Conservation (phyloP, 1,140 invertebrate genomes). For the Drosophila punjabiensis region DNA sequence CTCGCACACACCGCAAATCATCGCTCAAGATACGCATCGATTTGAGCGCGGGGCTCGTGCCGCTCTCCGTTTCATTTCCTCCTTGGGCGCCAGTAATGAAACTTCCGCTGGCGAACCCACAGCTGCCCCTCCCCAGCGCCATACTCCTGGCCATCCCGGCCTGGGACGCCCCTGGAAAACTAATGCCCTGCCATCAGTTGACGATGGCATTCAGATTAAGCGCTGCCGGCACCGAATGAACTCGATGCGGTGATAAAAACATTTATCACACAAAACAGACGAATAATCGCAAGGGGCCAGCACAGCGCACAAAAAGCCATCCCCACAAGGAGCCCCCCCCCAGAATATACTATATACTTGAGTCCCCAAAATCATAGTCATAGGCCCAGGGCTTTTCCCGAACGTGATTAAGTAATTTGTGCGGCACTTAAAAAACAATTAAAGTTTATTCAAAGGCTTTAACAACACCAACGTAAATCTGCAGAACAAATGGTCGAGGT, state of each 20-base stretch:
- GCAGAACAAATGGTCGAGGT: not conserved
- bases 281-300: slow-evolving; percentile 73
- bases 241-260: slow-evolving; percentile 85
- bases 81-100: slow-evolving; percentile 77
- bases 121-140: not conserved
- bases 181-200: slow-evolving; percentile 84
- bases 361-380: slow-evolving; percentile 2
- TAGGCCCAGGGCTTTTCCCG: slow-evolving; percentile 17
- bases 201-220: slow-evolving; percentile 85
- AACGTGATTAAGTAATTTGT: slow-evolving; percentile 75
- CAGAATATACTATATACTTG: slow-evolving; percentile 4
- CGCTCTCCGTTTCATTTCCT: slow-evolving; percentile 72
- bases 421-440: slow-evolving; percentile 79
- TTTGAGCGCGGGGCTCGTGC: slow-evolving; percentile 41
- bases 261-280: slow-evolving; percentile 83
- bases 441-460: slow-evolving; percentile 37
- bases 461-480: slow-evolving; percentile 1
- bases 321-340: slow-evolving; percentile 7
- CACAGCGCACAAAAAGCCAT: slow-evolving; percentile 8
- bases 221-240: slow-evolving; percentile 82
- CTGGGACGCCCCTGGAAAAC: slow-evolving; percentile 56
- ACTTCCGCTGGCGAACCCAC: slow-evolving; percentile 62
- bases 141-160: not conserved
- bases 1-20: slow-evolving; percentile 79
- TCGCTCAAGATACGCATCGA: slow-evolving; percentile 84